Evolutionary conservation across 2,797 vertebrate species (phyloP), one percentile per base, ranked within the genome.

Genomic region (Alfaro cultratus): DNA sequence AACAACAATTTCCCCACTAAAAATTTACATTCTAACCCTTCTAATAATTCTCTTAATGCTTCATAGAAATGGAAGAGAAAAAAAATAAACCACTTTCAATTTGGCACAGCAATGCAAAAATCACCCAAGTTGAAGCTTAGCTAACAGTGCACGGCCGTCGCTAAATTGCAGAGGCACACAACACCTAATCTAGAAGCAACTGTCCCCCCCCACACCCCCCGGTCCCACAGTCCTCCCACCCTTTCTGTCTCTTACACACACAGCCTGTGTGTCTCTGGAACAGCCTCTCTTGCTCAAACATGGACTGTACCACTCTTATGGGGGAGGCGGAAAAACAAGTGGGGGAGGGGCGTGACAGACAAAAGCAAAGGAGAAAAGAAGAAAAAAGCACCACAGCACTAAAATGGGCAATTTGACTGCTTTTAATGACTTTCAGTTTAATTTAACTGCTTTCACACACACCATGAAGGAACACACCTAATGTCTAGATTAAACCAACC

Each of bases 251-350:
- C 73, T 11, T 62, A 23, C 80, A 5, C 36, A 21, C 76, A 21
- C 73, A 71, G 43, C 46, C 34, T 45, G 9, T 43, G 76, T 70
- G 78, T 71, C 84, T 83, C 85, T 89, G 73, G 72, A 89, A 73
- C 85, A 87, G 80, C 73, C 73, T 87, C 86, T 88, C 74, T 77
- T 80, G 80, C 72, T 81, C 64, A 88, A 86, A 83, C 81, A 88
- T 75, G 93, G 92, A 85, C 85, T 74, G 73, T 85, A 93, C 93
- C 92, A 93, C 87, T 94, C 26, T 81, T 49, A 47, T 39, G 41
- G 80, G 79, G 26, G 49, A 47, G 23, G 39, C 11, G 10, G 26
- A 15, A 16, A 46, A n/a, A 45, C 1, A 12, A 73, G 80, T 91
- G 88, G 86, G 86, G 88, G 87, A 75, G 80, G 88, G 80, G 82